These are phyloP conservation scores for Phalanger gymnotis DNA, from an alignment of 2,797 vertebrate genomes.

Conservation along the genomic window DNA sequence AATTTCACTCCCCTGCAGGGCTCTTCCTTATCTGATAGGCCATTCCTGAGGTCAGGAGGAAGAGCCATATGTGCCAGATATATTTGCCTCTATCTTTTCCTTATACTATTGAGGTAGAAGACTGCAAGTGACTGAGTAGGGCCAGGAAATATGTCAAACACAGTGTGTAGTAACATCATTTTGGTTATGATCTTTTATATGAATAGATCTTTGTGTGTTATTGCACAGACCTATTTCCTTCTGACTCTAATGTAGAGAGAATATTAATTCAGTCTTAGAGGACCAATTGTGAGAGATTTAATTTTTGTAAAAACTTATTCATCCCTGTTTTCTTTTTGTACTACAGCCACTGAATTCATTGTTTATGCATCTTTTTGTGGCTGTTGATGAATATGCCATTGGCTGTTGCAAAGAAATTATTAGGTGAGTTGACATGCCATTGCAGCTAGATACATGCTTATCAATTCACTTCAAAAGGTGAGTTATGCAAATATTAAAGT, in stretches of 20 bases:
- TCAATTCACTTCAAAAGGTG: not conserved
- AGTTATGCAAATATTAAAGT: not conserved
- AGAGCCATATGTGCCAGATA: not conserved
- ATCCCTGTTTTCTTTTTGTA: not conserved
- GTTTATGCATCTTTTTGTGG: constrained; percentile 94
- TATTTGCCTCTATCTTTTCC: constrained; percentile 19
- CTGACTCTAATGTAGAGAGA: not conserved
- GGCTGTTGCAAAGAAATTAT: constrained; percentile 88
- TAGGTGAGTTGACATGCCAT: constrained; percentile 84
- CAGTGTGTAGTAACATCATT: not conserved
- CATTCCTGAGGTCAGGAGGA: not conserved
- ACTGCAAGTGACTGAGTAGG: not conserved
- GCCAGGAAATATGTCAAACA: not conserved
- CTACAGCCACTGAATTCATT: constrained; percentile 93
- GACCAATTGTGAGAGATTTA: not conserved
- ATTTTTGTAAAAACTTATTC: not conserved
- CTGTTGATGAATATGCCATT: constrained; percentile 81
- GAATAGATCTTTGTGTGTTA: not conserved
- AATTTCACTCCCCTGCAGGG: constrained; percentile 52
- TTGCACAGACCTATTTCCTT: not conserved
- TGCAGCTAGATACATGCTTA: not conserved
- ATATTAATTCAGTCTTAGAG: not conserved
- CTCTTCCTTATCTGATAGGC: constrained; percentile 12
- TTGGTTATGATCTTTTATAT: not conserved
- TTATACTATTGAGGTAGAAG: constrained; percentile 38